phyloP scores from a whole-genome alignment of 2,113 vertebrate genomes.

The Prionailurus viverrinus region DNA sequence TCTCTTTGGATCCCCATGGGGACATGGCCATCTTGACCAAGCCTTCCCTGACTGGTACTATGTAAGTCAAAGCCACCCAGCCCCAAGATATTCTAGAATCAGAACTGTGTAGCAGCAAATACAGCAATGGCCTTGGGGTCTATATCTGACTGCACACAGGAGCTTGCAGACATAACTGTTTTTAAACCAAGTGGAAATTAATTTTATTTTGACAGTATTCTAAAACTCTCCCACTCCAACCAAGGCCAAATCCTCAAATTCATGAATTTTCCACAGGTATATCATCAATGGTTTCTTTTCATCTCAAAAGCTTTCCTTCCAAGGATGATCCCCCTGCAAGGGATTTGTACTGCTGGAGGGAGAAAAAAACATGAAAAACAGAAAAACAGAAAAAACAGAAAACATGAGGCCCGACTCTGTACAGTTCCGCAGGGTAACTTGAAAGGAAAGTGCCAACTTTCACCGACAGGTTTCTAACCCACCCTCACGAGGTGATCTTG shows the following conservation, averaged over 20 bases:
- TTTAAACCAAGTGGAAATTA: neutral
- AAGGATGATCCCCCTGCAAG: neutral
- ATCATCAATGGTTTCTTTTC: fast-evolving
- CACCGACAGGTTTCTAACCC: neutral
- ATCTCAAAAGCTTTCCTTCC: neutral
- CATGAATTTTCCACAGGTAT: neutral
- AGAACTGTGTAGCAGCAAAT: neutral
- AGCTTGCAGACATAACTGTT: neutral
- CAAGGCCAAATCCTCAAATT: neutral
- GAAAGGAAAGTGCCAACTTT: too few relatives aligned
- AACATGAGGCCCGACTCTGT: too few relatives aligned
- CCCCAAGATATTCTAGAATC: neutral
- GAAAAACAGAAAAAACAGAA: too few relatives aligned
- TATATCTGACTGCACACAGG: neutral
- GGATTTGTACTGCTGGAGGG: neutral
- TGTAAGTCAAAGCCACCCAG: neutral
- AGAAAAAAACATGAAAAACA: too few relatives aligned
- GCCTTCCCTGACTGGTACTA: fast-evolving
- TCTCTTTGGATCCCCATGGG: fast-evolving
- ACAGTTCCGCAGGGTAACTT: fast-evolving
- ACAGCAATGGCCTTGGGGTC: neutral
- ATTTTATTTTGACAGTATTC: too few relatives aligned
- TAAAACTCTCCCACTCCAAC: neutral
- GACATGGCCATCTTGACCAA: too few relatives aligned
- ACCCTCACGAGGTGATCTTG: neutral